Base-by-base conservation (phyloP, 2,888 invertebrate species). In the Nasonia oneida region DNA sequence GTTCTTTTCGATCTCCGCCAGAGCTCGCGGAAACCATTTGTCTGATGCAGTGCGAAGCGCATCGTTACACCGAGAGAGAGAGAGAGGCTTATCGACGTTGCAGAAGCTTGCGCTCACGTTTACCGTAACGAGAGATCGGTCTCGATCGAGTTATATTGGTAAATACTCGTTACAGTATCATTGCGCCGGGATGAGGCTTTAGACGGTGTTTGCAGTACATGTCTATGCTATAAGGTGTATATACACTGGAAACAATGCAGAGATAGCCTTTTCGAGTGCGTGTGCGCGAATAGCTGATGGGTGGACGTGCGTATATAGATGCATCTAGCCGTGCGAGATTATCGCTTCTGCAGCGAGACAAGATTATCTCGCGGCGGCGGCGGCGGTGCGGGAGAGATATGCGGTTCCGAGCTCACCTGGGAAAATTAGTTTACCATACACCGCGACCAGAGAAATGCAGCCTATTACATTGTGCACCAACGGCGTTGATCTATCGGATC, bases 101-200 rank as follows among this genome's bases (percentile, higher is more conserved):
- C 73, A 42, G 75, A 47, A 15, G 61, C 33, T 33, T n/a, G 23
- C 57, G 23, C 53, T 39, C 14, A 39, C 64, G 29, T 74, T 81
- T 85, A 85, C 78, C 81, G 81, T 82, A 85, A 85, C 78, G 64
- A 82, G 64, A 73, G 78, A 78, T 85, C 81, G 81, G 82, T 81
- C 33, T 23, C 70, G 53, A 78, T 82, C 85, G 81, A 67, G 81
- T 64, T 81, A 39, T 81, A 78, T 85, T 76, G 75, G 81, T 76
- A 76, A 84, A 84, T 84, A 64, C 74, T 79, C 67, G 79, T 79
- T 79, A 79, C 37, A 64, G 42, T 47, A 81, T 76, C 67, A 71
- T 81, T 74, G 70, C 47, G 47, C 5, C 15, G 74, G n/a, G 23
- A 37, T 39, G 33, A 12, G 37, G 42, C 50, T 33, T 14, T 42